Evolutionary conservation across 2,113 vertebrate genomes (phyloP).

Genomic region (Nyctereutes procyonoides): DNA sequence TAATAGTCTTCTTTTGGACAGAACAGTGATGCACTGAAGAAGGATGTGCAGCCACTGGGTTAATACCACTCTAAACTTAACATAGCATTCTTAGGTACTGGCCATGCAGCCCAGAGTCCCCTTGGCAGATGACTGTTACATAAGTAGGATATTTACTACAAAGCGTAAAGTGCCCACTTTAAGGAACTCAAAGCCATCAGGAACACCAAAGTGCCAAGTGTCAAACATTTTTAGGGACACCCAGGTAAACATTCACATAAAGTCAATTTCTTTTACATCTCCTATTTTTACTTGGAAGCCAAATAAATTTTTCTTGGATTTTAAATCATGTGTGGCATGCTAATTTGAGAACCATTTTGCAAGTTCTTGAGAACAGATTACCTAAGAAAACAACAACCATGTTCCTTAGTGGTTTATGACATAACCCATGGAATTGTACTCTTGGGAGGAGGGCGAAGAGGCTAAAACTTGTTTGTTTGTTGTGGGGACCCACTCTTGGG

Average conservation of each 20-base stretch:
- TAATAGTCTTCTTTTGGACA: background rate
- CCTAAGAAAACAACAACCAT: background rate
- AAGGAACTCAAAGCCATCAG: background rate
- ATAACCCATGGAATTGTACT: background rate
- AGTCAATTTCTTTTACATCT: background rate
- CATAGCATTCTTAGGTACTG: background rate
- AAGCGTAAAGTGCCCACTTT: background rate
- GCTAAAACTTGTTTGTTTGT: background rate
- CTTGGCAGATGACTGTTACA: background rate
- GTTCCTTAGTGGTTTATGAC: background rate
- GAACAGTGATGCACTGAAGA: background rate
- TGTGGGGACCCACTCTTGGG: background rate
- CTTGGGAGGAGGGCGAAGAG: background rate
- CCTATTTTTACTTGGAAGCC: background rate
- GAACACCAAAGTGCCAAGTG: background rate
- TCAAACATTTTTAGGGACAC: background rate
- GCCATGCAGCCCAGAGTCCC: accelerated
- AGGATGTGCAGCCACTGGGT: background rate
- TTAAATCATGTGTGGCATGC: background rate
- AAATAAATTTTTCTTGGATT: background rate
- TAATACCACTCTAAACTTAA: background rate
- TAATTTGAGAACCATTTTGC: background rate
- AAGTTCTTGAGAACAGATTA: slow-evolving; percentile 43
- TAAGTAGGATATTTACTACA: background rate
- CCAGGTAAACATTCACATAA: background rate